Base-by-base conservation (phyloP, 2,113 vertebrate species). In the Vulpes lagopus region DNA sequence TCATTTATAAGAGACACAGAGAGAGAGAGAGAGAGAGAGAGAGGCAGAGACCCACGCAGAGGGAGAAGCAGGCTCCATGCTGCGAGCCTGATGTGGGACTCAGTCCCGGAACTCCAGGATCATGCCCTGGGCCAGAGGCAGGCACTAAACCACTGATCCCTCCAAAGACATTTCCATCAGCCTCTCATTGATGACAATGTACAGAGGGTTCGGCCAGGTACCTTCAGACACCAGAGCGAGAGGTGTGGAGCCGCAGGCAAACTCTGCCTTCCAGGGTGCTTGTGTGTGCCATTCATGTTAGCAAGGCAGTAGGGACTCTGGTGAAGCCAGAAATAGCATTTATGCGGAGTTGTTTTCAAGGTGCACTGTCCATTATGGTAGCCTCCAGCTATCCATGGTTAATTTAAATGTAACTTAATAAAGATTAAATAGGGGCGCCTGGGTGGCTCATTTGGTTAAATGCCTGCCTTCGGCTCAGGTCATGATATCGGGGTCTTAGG, bases 301-400 rank as follows among this genome's bases (percentile, higher is more conserved):
- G 38, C 4, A 0, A n/a, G 32, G n/a, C 55, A 19, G 1, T 2
- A 22, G 71, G 19, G n/a, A 2, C 53, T 49, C 22, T 38, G 5
- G n/a, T 22, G 38, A 65, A 76, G 59, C 59, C 27, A 8, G 10
- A 32, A 55, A 20, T 1, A 22, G 11, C 43, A 11, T 55, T 85
- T 55, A 38, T 5, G 20, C 5, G 6, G 19, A 35, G 67, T 8
- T 22, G 20, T 30, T 74, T 51, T 64, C 23, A 19, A 19, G 67
- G 35, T 22, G n/a, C 38, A 3, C 32, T 14, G 5, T n/a, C 30
- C 30, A 11, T 2, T 62, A 2, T 12, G 16, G 32, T 32, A 57
- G 71, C 82, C 71, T 5, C 49, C 49, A 43, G 49, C 71, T n/a
- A 14, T 51, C 38, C 0, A 0, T 6, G 69, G 49, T 51, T 3